Base-by-base conservation (phyloP, 2,113 vertebrate species). In the Dasyprocta punctata region DNA sequence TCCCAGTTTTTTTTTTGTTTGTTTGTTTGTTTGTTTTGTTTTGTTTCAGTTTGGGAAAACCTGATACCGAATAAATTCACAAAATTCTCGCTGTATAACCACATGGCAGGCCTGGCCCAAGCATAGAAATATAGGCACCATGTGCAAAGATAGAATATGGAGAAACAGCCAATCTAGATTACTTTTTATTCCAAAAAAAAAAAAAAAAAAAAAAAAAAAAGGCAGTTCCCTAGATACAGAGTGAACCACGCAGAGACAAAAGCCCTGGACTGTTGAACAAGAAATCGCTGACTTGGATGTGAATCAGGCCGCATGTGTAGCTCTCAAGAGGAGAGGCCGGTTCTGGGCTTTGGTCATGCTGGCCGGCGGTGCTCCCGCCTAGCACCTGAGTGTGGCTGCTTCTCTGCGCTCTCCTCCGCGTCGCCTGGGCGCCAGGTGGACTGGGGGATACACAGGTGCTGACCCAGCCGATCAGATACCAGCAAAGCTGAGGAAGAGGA, bases 31-130 rank as follows among this genome's bases (percentile, higher is more conserved):
- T 56, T 56, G 54, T 17, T 19, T 19, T 56, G 54, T 56, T 56
- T 56, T 5, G 16, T 28, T 82, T 38, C 65, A 84, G 26, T 90
- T 81, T 89, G 33, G 67, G 71, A 89, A 98, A 96, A 92, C 83
- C 52, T 54, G 49, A 24, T 75, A 52, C 80, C 60, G 71, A 94
- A 41, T 86, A 85, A 86, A 73, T 75, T 61, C 67, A 49, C 49
- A 47, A 67, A 90, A 89, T 92, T 83, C 65, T 82, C 88, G 20
- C 30, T 89, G 10, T 80, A 11, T 94, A 69, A 86, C 54, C 86
- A 60, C 3, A 7, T 41, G 61, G 26, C 67, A 90, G 94, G n/a
- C 61, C n/a, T n/a, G 81, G n/a, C 44, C 81, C 41, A 33, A 89
- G 26, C 77, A 54, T 24, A 60, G 52, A 77, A 80, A 65, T 44